These are phyloP conservation scores for Craseonycteris thonglongyai DNA, from an alignment of 2,113 vertebrate genomes.

Conservation along the genomic window DNA sequence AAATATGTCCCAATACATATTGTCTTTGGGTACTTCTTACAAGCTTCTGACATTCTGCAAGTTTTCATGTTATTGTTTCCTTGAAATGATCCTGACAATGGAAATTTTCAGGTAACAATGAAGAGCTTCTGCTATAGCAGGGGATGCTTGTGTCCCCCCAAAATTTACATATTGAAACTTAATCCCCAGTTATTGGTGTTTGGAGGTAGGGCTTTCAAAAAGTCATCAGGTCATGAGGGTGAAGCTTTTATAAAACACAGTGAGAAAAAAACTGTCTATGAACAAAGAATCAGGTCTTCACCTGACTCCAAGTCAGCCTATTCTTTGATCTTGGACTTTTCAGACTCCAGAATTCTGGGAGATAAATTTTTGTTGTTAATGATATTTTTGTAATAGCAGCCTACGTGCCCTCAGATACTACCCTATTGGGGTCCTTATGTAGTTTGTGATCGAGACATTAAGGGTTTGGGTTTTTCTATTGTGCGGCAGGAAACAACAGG, in stretches of 20 bases:
- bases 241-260: neutral
- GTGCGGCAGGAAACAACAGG: neutral
- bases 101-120: neutral
- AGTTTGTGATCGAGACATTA: neutral
- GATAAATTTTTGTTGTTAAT: neutral
- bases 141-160: neutral
- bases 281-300: rapidly evolving
- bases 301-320: neutral
- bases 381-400: neutral
- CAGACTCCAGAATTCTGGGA: neutral
- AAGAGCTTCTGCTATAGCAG: neutral
- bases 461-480: neutral
- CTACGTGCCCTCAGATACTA: neutral
- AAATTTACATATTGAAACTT: neutral
- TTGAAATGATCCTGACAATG: neutral
- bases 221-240: neutral
- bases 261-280: neutral
- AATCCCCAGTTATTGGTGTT: neutral
- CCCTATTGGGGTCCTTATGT: neutral
- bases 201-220: neutral
- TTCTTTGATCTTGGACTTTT: neutral
- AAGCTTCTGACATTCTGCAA: neutral
- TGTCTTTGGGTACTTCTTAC: neutral
- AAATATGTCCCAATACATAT: neutral
- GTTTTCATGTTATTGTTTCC: neutral